Base-by-base conservation (phyloP, 2,888 invertebrate species). In the Microdon myrmicae region DNA sequence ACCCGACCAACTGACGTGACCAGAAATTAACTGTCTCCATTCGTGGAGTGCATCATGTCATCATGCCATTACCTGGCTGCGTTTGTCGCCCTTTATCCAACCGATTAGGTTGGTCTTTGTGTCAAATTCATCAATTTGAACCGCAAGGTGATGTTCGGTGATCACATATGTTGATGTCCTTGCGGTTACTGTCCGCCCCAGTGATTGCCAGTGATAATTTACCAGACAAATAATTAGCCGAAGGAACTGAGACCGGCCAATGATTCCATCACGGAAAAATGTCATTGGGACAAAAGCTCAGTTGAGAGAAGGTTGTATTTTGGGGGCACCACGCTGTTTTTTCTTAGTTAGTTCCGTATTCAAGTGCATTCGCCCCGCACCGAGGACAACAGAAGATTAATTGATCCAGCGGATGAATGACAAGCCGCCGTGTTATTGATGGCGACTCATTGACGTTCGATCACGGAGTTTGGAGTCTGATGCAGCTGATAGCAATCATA, bases 391-490 rank as follows among this genome's bases (percentile, higher is more conserved):
- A 23, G 13, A 51, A 64, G 58, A 64, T 64, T 64, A 56, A 64
- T 64, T 51, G 51, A 58, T 58, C 58, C 7, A 9, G 23, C 31
- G 47, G 28, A 28, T 43, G 41, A 55, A 55, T 55, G 60, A 60
- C 60, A 60, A 60, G 60, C 55, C 31, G 43, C 31, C 43, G 55
- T 38, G 64, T 64, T 58, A 64, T 64, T 64, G 58, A 64, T 64
- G 64, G 51, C 51, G 26, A 39, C 41, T 39, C 41, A 35, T 37
- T 58, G 64, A 64, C 51, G 48, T 43, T 43, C 43, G 41, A 60
- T 60, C 48, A 54, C 41, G 54, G 44, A 22, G 44, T 23, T 37
- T 54, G 41, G 28, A 28, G 48, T 31, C 38, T 7, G 28, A 37
- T 31, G 25, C 31, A 34, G 25, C 34, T 34, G 32, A 32, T 32